phyloP scores from a whole-genome alignment of 2,888 invertebrate species.

The Leptopterna dolabrata region DNA sequence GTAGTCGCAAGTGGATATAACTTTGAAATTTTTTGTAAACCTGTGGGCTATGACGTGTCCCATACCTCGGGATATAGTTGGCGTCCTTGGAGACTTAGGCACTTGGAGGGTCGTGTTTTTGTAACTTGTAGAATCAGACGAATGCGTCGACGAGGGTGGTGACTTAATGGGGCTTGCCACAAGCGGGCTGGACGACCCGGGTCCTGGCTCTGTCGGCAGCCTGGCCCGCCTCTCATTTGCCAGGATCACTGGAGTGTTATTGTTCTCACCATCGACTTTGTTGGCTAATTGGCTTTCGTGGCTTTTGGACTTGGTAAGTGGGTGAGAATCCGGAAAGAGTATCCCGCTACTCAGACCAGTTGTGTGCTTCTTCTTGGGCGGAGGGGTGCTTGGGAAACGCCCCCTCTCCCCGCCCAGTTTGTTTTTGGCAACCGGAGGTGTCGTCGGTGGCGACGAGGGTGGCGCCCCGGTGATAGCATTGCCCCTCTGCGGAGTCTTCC shows the following conservation, averaged over 20 bases:
- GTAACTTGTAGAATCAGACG: background rate
- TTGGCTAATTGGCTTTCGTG: conserved; percentile 89
- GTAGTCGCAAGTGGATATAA: conserved; percentile 89
- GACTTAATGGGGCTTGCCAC: conserved; percentile 73
- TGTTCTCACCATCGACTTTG: conserved; percentile 66
- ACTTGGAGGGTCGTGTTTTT: conserved; percentile 60
- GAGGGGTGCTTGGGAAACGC: conserved; percentile 73
- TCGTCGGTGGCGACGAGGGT: conserved; percentile 68
- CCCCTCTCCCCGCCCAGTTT: conserved; percentile 46
- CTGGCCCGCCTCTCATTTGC: conserved; percentile 68
- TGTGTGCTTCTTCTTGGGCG: conserved; percentile 79
- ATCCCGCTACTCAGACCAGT: conserved; percentile 66
- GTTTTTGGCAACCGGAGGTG: conserved; percentile 66
- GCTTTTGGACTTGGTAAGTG: conserved; percentile 89
- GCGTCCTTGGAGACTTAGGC: conserved; percentile 75
- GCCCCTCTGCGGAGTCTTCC: conserved; percentile 9
- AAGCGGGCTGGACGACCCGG: conserved; percentile 69
- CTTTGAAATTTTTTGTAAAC: conserved; percentile 88
- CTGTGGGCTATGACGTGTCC: conserved; percentile 91
- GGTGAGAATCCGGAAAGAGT: conserved; percentile 71
- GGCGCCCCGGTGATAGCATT: conserved; percentile 68
- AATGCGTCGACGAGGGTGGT: conserved; percentile 69
- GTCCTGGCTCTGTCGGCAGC: conserved; percentile 73
- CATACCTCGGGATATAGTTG: conserved; percentile 82
- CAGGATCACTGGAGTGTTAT: conserved; percentile 53